Percentiles rank a stretch among this genome's conserved stretches.
These are phyloP conservation scores for Thaumetopoea pityocampa DNA, from an alignment of 1,140 invertebrate species.

Conservation along the genomic window DNA sequence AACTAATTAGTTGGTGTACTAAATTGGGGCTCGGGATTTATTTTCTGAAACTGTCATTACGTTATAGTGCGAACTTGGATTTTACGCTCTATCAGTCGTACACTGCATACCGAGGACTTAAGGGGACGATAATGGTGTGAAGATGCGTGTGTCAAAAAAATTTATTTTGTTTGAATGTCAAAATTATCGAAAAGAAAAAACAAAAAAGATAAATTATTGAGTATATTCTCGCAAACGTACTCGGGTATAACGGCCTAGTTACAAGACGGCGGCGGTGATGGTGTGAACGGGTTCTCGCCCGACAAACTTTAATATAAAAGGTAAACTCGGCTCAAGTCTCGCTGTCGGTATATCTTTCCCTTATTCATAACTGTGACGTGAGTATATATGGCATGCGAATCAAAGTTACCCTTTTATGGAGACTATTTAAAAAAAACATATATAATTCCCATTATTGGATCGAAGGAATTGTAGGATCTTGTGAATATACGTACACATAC, in stretches of 20 bases:
- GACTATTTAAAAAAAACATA: constrained; percentile 1
- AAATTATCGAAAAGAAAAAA: no score
- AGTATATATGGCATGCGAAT: no score
- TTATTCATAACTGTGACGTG: no score
- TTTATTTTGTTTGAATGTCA: no score
- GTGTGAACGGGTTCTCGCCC: constrained; percentile 4
- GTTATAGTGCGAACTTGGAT: constrained; percentile 27
- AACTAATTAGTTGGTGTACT: constrained; percentile 14
- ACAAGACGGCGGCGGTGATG: constrained; percentile 2
- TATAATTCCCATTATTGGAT: constrained; percentile 11
- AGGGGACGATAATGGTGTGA: no score
- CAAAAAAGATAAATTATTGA: no score
- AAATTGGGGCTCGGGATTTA: constrained; percentile 15
- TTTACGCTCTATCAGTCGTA: constrained; percentile 26
- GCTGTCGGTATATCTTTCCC: constrained; percentile 15
- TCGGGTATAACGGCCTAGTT: constrained; percentile 11
- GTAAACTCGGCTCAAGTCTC: constrained; percentile 6
- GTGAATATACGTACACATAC: constrained; percentile 37
- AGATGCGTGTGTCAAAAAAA: no score
- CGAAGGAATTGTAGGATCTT: constrained; percentile 39
- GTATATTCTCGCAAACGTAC: no score
- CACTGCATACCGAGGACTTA: no score
- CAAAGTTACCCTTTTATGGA: constrained; percentile 9
- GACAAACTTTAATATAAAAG: constrained; percentile 9
- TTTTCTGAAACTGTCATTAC: constrained; percentile 26